Conservation (phyloP, 2,797 vertebrate genomes). For the Tiaroga cobitis region DNA sequence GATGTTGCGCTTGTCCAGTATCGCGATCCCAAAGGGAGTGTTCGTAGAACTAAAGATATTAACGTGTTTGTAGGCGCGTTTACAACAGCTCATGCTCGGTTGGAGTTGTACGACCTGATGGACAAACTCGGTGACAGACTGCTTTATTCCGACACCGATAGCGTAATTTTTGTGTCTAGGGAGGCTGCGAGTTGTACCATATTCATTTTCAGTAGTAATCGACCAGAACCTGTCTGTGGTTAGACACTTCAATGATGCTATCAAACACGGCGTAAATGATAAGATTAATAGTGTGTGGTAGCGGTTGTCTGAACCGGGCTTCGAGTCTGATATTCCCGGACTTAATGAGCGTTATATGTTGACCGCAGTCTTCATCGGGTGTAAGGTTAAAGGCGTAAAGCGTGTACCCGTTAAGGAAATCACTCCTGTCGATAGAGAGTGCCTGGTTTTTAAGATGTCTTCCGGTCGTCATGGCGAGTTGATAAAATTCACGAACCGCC, state of each 20-base stretch:
- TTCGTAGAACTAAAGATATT: background rate
- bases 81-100: background rate
- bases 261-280: background rate
- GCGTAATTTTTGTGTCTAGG: background rate
- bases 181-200: no score
- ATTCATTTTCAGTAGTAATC: background rate
- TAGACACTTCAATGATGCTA: background rate
- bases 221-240: background rate
- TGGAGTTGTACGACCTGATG: no score
- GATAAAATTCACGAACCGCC: no score
- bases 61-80: background rate
- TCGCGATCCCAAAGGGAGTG: background rate
- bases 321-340: background rate
- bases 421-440: no score
- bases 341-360: background rate
- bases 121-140: no score
- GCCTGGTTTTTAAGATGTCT: no score
- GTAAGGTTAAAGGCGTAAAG: no score
- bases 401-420: no score
- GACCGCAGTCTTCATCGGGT: no score
- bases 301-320: background rate
- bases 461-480: no score
- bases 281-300: accelerated
- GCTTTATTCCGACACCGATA: background rate
- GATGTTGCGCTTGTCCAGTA: background rate